Base-by-base conservation (phyloP, 2,113 vertebrate species). In the Serinus canaria region DNA sequence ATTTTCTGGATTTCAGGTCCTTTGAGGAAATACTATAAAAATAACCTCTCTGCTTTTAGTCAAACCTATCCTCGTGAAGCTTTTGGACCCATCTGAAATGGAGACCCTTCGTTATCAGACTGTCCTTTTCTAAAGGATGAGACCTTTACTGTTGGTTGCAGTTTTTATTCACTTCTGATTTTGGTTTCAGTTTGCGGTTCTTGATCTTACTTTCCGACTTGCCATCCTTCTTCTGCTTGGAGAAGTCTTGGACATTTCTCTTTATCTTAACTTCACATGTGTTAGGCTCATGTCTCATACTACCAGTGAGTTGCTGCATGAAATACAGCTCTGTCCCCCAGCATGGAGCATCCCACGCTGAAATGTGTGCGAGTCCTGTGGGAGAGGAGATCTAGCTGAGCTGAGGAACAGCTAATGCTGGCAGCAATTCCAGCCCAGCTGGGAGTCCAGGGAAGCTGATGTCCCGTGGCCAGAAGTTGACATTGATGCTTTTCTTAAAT, bases 251-350 rank as follows among this genome's bases (percentile, higher is more conserved):
- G 93, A 90, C 35, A 75, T 94, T 92, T 94, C 77, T 96, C 77
- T 94, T 92, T 90, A 75, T 90, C 90, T 88, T 93, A 91, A 90
- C 85, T 88, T 90, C 67, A 82, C 50, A 25, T 85, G 72, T 90
- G 17, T 92, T 96, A 96, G 90, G 90, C 52, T 91, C 79, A 60
- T 92, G 87, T 96, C 85, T 93, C 75, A 56, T 75, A 70, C 83
- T 95, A 78, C 79, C 92, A 93, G 92, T 96, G 91, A 83, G 87
- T 95, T 87, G 93, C 90, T 96, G 94, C 83, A 90, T 91, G 95
- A 69, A 72, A 31, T 73, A 86, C 44, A 68, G 87, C 88, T 96
- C 82, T 90, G 90, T 70, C 52, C 78, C 66, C 56, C 92, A 86
- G 95, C 95, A 92, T 83, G 92, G 87, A 75, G 85, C 90, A 90